Evolutionary conservation across 2,797 vertebrate species (phyloP).

Genomic region (Cetoscarus ocellatus): DNA sequence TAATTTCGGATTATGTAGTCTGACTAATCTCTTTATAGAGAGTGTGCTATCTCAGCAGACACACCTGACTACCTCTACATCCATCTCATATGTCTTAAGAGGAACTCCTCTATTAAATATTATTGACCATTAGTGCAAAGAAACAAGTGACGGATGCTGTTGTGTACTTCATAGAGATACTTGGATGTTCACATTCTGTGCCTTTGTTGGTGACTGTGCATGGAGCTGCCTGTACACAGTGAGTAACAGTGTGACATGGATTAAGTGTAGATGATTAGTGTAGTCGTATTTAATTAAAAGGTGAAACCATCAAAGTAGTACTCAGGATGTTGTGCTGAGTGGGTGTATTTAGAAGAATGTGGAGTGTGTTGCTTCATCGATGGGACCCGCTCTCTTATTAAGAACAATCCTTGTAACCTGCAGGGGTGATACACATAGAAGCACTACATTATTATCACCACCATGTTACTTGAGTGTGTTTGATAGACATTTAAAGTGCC

Average conservation of each 20-base stretch:
- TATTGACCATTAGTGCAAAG: conserved; percentile 18
- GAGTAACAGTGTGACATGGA: conserved; percentile 56
- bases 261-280: conserved; percentile 3
- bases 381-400: conserved; percentile 63
- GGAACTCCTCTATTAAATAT: conserved; percentile 54
- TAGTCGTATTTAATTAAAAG: conserved; percentile 6
- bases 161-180: conserved; percentile 22
- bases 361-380: conserved; percentile 43
- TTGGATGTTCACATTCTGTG: conserved; percentile 52
- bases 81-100: conserved; percentile 57
- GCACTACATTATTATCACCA: conserved; percentile 25
- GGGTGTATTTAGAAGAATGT: conserved; percentile 1
- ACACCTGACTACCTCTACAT: conserved; percentile 72
- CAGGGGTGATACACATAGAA: conserved; percentile 57
- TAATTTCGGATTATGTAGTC: conserved; percentile 93
- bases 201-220: conserved; percentile 68
- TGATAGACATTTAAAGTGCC: conserved; percentile 14
- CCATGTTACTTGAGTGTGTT: conserved; percentile 30
- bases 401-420: conserved; percentile 48
- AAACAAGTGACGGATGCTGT: conserved; percentile 29
- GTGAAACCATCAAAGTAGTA: neutral
- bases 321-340: neutral
- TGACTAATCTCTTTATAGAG: conserved; percentile 95
- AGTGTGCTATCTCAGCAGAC: conserved; percentile 92
- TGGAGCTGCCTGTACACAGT: conserved; percentile 83